A percentile compares a stretch with the other conserved stretches of the same genome.
Conservation (phyloP, 2,888 invertebrate species). For the Tenodera sinensis region DNA sequence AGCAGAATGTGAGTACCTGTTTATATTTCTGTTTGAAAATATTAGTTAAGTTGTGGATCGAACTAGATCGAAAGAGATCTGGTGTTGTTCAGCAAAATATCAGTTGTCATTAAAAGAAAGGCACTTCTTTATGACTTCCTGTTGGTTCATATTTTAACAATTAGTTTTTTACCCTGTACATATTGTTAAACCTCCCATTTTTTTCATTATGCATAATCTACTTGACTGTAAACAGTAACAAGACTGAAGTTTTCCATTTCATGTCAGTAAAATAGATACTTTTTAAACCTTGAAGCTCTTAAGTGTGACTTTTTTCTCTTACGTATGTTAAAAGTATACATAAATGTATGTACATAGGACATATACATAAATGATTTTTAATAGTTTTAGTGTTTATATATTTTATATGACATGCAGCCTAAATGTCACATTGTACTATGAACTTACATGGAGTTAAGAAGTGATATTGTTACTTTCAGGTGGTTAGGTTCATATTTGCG, state of each 20-base stretch:
- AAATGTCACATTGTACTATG: neutral
- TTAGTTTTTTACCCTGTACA: neutral
- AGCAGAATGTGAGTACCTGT: constrained; percentile 77
- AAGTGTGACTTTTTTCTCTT: no score
- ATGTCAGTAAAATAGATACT: neutral
- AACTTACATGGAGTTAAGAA: neutral
- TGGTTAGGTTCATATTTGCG: constrained; percentile 20
- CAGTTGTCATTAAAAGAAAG: neutral
- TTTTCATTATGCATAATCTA: neutral
- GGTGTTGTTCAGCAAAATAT: neutral
- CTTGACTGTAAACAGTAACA: neutral
- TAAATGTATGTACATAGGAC: no score
- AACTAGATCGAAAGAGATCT: constrained; percentile 15
- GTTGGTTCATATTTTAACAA: neutral
- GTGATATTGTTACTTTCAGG: constrained; percentile 3
- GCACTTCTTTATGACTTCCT: neutral
- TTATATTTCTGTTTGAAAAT: neutral
- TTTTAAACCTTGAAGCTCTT: neutral
- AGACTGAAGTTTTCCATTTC: neutral
- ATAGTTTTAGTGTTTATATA: neutral
- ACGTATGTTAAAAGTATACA: no score
- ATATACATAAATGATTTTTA: no score
- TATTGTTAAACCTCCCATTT: neutral
- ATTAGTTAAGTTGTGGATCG: neutral
- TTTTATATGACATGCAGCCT: neutral